Conservation (phyloP, 2,797 vertebrate species). For the Apogon talboti region DNA sequence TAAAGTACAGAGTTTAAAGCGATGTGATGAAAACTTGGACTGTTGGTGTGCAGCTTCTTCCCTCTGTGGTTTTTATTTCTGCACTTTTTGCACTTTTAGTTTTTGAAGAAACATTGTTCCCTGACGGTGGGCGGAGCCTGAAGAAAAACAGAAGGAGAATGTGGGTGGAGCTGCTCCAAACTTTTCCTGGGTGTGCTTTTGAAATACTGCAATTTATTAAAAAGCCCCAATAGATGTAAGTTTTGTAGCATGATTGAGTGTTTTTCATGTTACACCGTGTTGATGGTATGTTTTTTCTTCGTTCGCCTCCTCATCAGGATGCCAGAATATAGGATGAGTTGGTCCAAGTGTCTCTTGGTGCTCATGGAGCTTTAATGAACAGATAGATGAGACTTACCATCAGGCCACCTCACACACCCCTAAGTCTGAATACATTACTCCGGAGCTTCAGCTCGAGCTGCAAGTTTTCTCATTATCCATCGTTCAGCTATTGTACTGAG, state of each 20-base stretch:
- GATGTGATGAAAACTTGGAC: too few relatives aligned
- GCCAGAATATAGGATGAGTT: neutral
- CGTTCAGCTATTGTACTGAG: conserved; percentile 23
- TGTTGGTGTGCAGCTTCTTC: too few relatives aligned
- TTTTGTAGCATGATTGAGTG: neutral
- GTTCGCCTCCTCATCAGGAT: neutral
- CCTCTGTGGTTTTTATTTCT: too few relatives aligned
- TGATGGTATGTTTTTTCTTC: neutral
- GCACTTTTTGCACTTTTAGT: too few relatives aligned
- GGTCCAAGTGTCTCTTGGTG: neutral
- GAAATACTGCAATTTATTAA: too few relatives aligned
- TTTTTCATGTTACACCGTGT: too few relatives aligned
- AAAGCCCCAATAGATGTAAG: neutral
- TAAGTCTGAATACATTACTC: conserved; percentile 5
- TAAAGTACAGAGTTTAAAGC: too few relatives aligned
- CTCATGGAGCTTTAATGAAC: conserved; percentile 3
- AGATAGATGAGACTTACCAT: conserved; percentile 10
- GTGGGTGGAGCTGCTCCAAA: too few relatives aligned
- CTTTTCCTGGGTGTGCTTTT: too few relatives aligned
- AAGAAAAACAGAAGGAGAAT: too few relatives aligned
- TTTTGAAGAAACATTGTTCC: too few relatives aligned
- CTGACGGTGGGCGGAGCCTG: too few relatives aligned
- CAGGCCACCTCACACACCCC: neutral
- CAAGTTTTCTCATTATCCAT: conserved; percentile 42
- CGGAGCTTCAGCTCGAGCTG: conserved; percentile 12